A percentile compares a stretch with the other conserved stretches of the same genome.
Evolutionary conservation across 2,888 invertebrate genomes (phyloP).

Genomic region (Diadegma fenestrale): DNA sequence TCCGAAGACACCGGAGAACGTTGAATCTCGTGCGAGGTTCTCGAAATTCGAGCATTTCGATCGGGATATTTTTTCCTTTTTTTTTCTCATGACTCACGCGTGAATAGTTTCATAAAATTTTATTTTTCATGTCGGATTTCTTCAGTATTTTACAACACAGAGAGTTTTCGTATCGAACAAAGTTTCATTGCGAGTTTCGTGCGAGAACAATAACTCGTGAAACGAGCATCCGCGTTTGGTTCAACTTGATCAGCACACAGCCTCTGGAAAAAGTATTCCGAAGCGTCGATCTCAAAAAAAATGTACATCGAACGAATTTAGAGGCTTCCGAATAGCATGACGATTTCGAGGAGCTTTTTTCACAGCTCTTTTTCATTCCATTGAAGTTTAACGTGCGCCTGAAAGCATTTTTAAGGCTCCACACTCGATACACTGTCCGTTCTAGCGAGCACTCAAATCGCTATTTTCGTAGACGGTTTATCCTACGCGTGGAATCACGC

Average conservation of each 20-base stretch:
- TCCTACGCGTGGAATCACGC: slow-evolving; percentile 45
- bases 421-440: slow-evolving; percentile 24
- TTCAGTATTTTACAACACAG: too few species aligned
- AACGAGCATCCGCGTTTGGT: not conserved
- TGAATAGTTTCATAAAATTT: not conserved
- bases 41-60: slow-evolving; percentile 9
- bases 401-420: slow-evolving; percentile 41
- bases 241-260: not conserved
- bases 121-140: not conserved
- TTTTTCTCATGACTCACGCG: not conserved
- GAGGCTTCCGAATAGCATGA: slow-evolving; percentile 1
- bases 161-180: too few species aligned
- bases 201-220: not conserved
- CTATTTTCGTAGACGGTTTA: slow-evolving; percentile 64
- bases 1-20: not conserved
- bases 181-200: not conserved
- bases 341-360: not conserved
- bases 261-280: not conserved
- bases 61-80: not conserved
- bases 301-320: slow-evolving; percentile 6
- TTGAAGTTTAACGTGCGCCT: slow-evolving; percentile 1
- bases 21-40: slow-evolving; percentile 1
- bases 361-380: not conserved
- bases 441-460: slow-evolving; percentile 48
- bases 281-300: not conserved